A percentile compares a stretch with the other conserved stretches of the same genome.
Conservation (phyloP, 2,113 vertebrate genomes). For the Oplegnathus fasciatus region DNA sequence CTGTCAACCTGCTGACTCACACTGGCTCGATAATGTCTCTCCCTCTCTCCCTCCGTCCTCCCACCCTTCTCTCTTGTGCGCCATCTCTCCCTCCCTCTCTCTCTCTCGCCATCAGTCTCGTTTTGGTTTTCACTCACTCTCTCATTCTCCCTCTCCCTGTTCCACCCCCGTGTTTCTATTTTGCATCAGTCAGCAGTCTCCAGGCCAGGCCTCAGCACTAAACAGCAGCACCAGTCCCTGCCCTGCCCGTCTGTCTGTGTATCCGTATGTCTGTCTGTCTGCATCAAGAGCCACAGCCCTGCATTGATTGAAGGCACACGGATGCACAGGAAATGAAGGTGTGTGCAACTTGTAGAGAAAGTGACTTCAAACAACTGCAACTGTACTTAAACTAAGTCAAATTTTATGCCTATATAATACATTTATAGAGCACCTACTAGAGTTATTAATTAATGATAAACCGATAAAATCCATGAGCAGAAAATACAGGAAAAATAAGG, state of each 20-base stretch:
- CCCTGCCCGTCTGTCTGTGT: slow-evolving; percentile 21
- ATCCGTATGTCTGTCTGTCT: slow-evolving; percentile 21
- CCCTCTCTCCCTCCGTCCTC: slow-evolving; percentile 34
- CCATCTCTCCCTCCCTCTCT: slow-evolving; percentile 19
- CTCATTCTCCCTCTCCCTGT: slow-evolving; percentile 29
- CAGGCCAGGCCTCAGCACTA: slow-evolving; percentile 59
- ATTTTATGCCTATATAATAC: background rate
- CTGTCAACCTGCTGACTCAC: slow-evolving; percentile 85
- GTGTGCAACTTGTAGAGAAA: slow-evolving; percentile 14
- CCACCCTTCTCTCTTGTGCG: slow-evolving; percentile 50
- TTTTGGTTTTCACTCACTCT: slow-evolving; percentile 61
- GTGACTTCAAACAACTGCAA: slow-evolving; percentile 21
- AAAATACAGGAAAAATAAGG: background rate
- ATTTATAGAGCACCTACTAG: background rate
- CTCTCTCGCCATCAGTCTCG: slow-evolving; percentile 54
- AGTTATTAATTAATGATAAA: background rate
- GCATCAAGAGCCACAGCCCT: slow-evolving; percentile 31
- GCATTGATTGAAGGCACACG: slow-evolving; percentile 31
- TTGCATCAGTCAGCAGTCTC: slow-evolving; percentile 79
- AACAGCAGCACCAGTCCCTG: slow-evolving; percentile 57
- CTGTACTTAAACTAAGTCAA: background rate
- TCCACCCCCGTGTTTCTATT: slow-evolving; percentile 70
- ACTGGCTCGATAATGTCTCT: slow-evolving; percentile 81
- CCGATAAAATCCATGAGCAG: background rate
- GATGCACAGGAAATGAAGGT: slow-evolving; percentile 8